Conservation (phyloP, 2,797 vertebrate genomes). For the Mareca penelope region DNA sequence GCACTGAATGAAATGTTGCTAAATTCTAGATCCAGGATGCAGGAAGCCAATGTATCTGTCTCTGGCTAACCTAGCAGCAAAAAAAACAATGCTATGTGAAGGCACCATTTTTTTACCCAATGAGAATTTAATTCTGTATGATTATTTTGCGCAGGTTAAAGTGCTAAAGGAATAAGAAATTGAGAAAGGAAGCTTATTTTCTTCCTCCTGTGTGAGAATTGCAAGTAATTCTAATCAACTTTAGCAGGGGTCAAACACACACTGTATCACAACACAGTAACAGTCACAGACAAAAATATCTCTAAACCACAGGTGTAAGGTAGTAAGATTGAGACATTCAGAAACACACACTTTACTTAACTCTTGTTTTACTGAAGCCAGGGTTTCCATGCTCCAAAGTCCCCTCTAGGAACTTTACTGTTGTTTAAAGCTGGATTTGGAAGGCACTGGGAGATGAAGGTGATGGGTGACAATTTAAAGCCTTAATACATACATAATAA, state of each 20-base stretch:
- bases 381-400: background rate
- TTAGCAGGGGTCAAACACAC: background rate
- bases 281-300: background rate
- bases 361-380: background rate
- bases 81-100: background rate
- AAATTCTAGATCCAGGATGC: background rate
- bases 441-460: background rate
- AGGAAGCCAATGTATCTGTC: background rate
- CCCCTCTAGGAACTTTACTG: background rate
- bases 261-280: background rate
- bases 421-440: background rate
- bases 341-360: background rate
- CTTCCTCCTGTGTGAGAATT: background rate
- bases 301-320: background rate
- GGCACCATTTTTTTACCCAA: background rate
- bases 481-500: accelerated
- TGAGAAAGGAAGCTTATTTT: background rate
- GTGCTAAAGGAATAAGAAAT: background rate
- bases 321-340: background rate
- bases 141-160: background rate
- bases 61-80: background rate
- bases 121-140: background rate
- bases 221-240: background rate
- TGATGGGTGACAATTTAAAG: background rate
- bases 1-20: background rate